Conservation (phyloP, 1,140 invertebrate species). For the Andrena cerasifolii region DNA sequence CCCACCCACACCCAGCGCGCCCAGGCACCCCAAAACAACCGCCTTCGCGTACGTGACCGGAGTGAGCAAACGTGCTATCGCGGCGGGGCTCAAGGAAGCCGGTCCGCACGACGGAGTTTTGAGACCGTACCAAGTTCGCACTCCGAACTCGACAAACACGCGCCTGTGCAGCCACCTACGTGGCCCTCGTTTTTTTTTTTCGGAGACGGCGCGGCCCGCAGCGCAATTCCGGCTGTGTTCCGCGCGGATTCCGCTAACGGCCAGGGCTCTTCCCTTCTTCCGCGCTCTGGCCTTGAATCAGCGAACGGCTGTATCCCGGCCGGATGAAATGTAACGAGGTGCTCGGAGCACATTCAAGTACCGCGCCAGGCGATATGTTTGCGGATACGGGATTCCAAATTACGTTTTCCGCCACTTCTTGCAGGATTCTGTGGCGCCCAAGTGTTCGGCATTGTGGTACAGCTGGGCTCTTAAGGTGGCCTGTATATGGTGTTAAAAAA, state of each 20-base stretch:
- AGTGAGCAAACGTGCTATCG: conserved; percentile 44
- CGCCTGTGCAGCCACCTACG: neutral
- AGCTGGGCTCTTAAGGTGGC: too few species aligned
- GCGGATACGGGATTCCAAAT: too few species aligned
- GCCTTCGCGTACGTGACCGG: conserved; percentile 57
- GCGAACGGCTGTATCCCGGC: neutral
- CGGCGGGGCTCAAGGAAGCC: neutral
- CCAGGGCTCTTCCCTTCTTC: neutral
- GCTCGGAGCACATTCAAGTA: too few species aligned
- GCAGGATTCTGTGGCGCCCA: too few species aligned
- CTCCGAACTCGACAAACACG: conserved; percentile 35
- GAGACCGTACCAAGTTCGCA: conserved; percentile 54
- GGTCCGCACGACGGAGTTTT: conserved; percentile 49
- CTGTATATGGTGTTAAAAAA: too few species aligned
- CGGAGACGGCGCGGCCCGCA: neutral
- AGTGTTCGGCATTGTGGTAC: too few species aligned
- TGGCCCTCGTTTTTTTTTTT: conserved; percentile 1
- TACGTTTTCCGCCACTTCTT: too few species aligned
- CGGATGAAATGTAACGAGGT: neutral
- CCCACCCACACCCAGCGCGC: conserved; percentile 12
- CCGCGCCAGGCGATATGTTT: too few species aligned
- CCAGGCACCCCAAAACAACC: conserved; percentile 60
- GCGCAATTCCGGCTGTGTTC: conserved; percentile 14
- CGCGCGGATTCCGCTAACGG: neutral
- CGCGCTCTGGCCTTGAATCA: neutral